Evolutionary conservation across 1,140 invertebrate genomes (phyloP), one percentile per base, ranked within the genome.

Genomic region (Maniola jurtina): DNA sequence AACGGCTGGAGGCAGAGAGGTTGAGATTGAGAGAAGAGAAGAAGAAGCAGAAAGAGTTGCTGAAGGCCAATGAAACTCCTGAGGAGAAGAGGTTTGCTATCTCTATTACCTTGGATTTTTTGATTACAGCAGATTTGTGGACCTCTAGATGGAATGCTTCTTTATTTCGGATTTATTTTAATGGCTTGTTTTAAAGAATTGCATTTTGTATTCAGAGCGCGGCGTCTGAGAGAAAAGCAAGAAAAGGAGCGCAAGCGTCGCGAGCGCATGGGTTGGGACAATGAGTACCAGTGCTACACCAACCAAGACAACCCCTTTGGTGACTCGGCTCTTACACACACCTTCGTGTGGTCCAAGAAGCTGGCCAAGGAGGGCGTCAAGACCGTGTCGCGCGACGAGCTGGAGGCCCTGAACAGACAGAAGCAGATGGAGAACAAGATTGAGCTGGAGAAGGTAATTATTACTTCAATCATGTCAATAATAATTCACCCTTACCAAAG

Each of bases 221-320:
- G 98, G 47, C 92, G 98, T 57, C 88, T 99, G 40, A 92, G 93
- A 54, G 99, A 99, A 75, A 99, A 99, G 83, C 95, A 98, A 87
- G 94, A 94, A 0, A 99, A 99, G 84, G 98, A 99, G 90, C 92
- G 96, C 16, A 95, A 95, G 66, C 89, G 96, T 4, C 96, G 98
- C 70, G 95, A 97, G 87, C 90, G 96, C 70, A 98, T 98, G 97
- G 97, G 98, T 3, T 99, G 97, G 97, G 97, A 98, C 90, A 97
- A 97, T 74, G 97, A 99, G 86, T 98, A 98, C 84, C 92, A 97
- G 16, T 97, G 98, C 76, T 99, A 99, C 81, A 99, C 98, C 10
- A 99, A 99, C 90, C 95, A 95, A 25, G 98, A 99, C 86, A 99
- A 99, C 92, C 99, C 99, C 0, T 99, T 99, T 92, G 98, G 99